A percentile compares a stretch with the other conserved stretches of the same genome.
phyloP scores from a whole-genome alignment of 2,797 vertebrate species.

The Pipistrellus nathusii region DNA sequence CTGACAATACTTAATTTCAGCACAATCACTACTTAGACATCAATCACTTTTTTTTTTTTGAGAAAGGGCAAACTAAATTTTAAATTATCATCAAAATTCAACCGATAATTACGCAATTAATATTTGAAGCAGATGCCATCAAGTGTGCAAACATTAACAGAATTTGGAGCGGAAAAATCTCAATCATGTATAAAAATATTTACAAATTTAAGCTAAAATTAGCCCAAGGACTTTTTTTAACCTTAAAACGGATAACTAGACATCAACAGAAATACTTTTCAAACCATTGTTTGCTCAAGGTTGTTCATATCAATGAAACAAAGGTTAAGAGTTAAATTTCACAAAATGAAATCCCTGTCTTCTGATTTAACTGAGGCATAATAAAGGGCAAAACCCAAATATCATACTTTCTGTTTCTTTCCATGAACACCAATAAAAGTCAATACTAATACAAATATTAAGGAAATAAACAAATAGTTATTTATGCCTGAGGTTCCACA shows the following conservation, averaged over 20 bases:
- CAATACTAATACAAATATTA: conserved; percentile 1
- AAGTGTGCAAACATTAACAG: conserved; percentile 24
- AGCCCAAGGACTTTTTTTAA: background rate
- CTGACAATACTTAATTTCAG: conserved; percentile 11
- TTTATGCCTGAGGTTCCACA: conserved; percentile 10
- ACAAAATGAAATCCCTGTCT: conserved; percentile 24
- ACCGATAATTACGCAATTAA: conserved; percentile 1
- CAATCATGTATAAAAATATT: conserved; percentile 20
- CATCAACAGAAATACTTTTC: conserved; percentile 7
- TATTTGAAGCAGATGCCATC: background rate
- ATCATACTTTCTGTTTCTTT: background rate
- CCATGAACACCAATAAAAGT: conserved; percentile 27
- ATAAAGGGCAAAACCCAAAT: background rate
- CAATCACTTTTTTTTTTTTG: background rate
- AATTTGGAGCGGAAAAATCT: background rate
- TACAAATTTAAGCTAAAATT: conserved; percentile 19
- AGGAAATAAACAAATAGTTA: conserved; percentile 39
- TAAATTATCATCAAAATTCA: conserved; percentile 17
- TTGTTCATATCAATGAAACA: conserved; percentile 40
- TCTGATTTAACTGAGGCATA: background rate
- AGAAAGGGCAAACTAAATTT: conserved; percentile 53
- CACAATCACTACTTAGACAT: background rate
- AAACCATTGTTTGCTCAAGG: background rate
- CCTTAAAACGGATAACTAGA: background rate
- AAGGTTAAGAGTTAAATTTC: conserved; percentile 25